These are phyloP conservation scores for Daboia siamensis DNA, from an alignment of 2,113 vertebrate genomes.

Conservation along the genomic window DNA sequence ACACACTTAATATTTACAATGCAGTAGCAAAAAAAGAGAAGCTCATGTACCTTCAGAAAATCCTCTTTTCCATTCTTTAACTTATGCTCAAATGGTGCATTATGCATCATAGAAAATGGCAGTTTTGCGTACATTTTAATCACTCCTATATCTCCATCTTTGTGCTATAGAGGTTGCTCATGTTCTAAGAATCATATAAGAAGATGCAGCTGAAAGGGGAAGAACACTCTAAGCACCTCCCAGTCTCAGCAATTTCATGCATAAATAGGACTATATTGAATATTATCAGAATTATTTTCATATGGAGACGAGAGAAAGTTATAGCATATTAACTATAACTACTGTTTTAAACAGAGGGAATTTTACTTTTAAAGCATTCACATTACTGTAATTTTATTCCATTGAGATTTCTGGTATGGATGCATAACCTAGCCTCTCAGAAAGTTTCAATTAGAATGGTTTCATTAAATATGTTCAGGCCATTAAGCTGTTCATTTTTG, in stretches of 20 bases:
- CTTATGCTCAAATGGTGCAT: too few species aligned
- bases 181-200: not conserved
- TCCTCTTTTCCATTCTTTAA: not conserved
- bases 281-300: not conserved
- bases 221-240: not conserved
- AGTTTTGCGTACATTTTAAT: not conserved
- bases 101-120: not conserved
- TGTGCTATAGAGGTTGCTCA: not conserved
- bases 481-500: constrained; percentile 57
- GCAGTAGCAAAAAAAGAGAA: not conserved
- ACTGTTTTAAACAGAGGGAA: not conserved
- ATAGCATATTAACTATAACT: not conserved
- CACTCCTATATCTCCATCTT: not conserved
- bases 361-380: not conserved
- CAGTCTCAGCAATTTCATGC: not conserved
- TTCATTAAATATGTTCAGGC: constrained; percentile 44
- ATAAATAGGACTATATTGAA: not conserved
- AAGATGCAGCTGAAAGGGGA: not conserved
- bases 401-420: not conserved
- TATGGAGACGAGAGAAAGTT: not conserved
- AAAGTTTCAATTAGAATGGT: constrained; percentile 46
- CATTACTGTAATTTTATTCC: not conserved
- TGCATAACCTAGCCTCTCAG: not conserved
- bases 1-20: not conserved
- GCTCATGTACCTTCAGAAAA: not conserved